A percentile compares a stretch with the other conserved stretches of the same genome.
phyloP scores from a whole-genome alignment of 1,140 invertebrate species.

The Mercenaria mercenaria region DNA sequence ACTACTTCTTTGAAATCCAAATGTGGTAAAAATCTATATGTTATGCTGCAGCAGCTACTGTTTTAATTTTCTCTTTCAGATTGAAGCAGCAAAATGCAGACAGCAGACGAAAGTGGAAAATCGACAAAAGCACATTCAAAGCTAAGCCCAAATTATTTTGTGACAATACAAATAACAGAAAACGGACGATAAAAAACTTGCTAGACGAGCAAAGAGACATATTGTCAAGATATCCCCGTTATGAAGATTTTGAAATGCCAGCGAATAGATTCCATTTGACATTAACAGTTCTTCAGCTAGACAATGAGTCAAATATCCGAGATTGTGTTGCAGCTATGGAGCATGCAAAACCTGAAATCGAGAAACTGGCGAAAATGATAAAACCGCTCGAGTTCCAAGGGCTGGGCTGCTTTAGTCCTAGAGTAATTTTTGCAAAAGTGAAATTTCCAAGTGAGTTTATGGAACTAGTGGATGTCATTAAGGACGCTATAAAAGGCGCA shows the following conservation, averaged over 20 bases:
- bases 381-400: conserved; percentile 72
- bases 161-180: conserved; percentile 83
- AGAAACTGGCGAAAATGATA: conserved; percentile 68
- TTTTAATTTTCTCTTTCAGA: too few relatives aligned
- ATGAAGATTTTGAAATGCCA: conserved; percentile 66
- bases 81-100: too few relatives aligned
- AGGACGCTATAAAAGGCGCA: conserved; percentile 77
- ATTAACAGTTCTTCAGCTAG: conserved; percentile 81
- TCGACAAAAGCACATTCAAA: too few relatives aligned
- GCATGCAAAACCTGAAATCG: conserved; percentile 74
- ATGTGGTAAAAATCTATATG: too few relatives aligned
- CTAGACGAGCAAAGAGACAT: conserved; percentile 56
- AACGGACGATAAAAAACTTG: conserved; percentile 55
- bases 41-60: too few relatives aligned
- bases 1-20: too few relatives aligned
- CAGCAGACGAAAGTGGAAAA: too few relatives aligned
- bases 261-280: conserved; percentile 63
- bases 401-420: conserved; percentile 82
- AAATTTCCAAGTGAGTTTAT: conserved; percentile 74
- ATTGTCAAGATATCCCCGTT: conserved; percentile 66
- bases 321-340: conserved; percentile 78
- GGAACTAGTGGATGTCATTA: conserved; percentile 80
- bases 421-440: conserved; percentile 84
- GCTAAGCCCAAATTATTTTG: conserved; percentile 82
- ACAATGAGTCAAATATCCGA: conserved; percentile 78